phyloP scores from a whole-genome alignment of 2,113 vertebrate genomes.

The Ranitomeya variabilis region DNA sequence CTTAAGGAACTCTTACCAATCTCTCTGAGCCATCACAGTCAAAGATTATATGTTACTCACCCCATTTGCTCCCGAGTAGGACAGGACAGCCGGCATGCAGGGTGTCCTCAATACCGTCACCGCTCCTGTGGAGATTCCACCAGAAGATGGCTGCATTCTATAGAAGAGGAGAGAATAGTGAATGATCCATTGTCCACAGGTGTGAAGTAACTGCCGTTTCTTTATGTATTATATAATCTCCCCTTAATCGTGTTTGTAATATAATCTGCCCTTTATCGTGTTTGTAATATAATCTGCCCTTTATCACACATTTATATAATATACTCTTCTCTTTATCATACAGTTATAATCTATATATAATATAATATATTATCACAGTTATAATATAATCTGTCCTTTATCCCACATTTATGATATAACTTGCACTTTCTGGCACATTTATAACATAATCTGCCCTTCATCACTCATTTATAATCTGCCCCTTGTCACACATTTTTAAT shows the following conservation, averaged over 20 bases:
- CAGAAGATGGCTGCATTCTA: constrained; percentile 94
- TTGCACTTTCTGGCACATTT: background rate
- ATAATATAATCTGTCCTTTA: background rate
- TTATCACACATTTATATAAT: background rate
- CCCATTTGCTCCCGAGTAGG: constrained; percentile 92
- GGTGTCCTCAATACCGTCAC: constrained; percentile 79
- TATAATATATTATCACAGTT: background rate
- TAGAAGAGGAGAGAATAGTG: background rate
- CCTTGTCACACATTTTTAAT: background rate
- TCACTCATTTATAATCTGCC: background rate
- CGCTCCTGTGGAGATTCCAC: constrained; percentile 92
- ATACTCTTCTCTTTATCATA: background rate
- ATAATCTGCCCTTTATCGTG: background rate
- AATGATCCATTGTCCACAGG: background rate
- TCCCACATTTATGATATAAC: background rate
- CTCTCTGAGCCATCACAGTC: too few relatives aligned
- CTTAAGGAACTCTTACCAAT: too few relatives aligned
- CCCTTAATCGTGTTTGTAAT: background rate
- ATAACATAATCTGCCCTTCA: background rate
- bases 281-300: background rate
- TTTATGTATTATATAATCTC: background rate
- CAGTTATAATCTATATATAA: background rate
- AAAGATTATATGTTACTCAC: constrained; percentile 68
- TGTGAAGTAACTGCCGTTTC: background rate
- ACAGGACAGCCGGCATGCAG: constrained; percentile 92